A percentile compares a stretch with the other conserved stretches of the same genome.
phyloP scores from a whole-genome alignment of 2,113 vertebrate genomes.

The Empidonax traillii region DNA sequence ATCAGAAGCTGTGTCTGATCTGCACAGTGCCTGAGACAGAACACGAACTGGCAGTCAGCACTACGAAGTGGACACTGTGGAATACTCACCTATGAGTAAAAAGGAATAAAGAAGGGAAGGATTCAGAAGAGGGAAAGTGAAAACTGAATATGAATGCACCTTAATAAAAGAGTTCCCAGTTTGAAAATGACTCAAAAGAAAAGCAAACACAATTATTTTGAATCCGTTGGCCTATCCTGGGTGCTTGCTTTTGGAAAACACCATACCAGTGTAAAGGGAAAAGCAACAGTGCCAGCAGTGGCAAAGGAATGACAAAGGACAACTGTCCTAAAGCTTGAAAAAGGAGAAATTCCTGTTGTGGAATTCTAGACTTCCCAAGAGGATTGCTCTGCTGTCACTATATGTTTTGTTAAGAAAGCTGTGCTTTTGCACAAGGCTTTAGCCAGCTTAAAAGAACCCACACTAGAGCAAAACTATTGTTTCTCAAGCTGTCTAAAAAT shows the following conservation, averaged over 20 bases:
- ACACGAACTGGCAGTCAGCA: not conserved
- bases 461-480: not conserved
- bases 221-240: not conserved
- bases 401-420: not conserved
- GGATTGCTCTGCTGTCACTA: constrained; percentile 7
- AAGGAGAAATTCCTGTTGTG: not conserved
- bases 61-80: not conserved
- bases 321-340: not conserved
- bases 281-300: not conserved
- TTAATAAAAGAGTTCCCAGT: not conserved
- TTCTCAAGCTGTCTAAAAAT: not conserved
- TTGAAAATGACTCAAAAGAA: not conserved
- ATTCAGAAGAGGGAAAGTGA: not conserved
- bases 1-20: not conserved
- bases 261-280: not conserved
- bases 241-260: not conserved
- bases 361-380: constrained; percentile 23
- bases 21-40: not conserved
- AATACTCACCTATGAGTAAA: not conserved
- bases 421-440: not conserved
- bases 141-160: not conserved
- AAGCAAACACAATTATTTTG: not conserved
- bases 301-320: not conserved
- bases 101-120: not conserved
- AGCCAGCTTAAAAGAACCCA: not conserved